Percentiles rank a stretch among this genome's conserved stretches.
Evolutionary conservation across 2,113 vertebrate species (phyloP).

Genomic region (Hypocryptadius cinnamomeus): DNA sequence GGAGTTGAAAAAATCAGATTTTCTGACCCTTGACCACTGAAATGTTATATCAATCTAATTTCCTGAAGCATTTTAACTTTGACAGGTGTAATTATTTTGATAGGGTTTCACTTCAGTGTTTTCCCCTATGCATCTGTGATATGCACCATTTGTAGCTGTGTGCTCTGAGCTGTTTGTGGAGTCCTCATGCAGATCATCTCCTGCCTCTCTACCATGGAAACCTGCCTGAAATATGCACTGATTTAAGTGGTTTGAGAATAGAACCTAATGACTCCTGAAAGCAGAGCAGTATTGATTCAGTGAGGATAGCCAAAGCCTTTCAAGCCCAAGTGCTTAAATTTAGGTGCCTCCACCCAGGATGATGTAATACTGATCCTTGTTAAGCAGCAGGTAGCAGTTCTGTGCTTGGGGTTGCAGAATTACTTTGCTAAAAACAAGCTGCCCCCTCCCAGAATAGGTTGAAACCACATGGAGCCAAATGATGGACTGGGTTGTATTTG

Average conservation of each 20-base stretch:
- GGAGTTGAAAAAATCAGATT: neutral
- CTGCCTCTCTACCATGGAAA: neutral
- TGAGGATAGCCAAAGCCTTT: conserved; percentile 7
- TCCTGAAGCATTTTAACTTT: neutral
- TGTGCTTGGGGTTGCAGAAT: neutral
- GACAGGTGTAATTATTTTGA: neutral
- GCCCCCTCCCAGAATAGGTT: neutral
- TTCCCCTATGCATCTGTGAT: neutral
- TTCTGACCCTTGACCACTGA: neutral
- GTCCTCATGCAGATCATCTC: neutral
- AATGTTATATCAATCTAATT: neutral
- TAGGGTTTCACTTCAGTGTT: neutral
- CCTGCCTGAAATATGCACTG: neutral
- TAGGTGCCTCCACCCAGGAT: neutral
- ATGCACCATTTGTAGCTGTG: neutral
- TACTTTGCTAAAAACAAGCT: neutral
- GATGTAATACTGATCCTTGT: neutral
- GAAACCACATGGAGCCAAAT: neutral
- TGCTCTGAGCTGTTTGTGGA: neutral
- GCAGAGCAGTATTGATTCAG: conserved; percentile 23
- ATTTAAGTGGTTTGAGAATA: conserved; percentile 2
- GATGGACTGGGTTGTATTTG: neutral
- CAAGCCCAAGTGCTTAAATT: neutral
- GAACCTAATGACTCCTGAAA: conserved; percentile 36
- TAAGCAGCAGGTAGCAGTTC: neutral